These are phyloP conservation scores for Dasyurus viverrinus DNA, from an alignment of 2,113 vertebrate species.

Conservation along the genomic window DNA sequence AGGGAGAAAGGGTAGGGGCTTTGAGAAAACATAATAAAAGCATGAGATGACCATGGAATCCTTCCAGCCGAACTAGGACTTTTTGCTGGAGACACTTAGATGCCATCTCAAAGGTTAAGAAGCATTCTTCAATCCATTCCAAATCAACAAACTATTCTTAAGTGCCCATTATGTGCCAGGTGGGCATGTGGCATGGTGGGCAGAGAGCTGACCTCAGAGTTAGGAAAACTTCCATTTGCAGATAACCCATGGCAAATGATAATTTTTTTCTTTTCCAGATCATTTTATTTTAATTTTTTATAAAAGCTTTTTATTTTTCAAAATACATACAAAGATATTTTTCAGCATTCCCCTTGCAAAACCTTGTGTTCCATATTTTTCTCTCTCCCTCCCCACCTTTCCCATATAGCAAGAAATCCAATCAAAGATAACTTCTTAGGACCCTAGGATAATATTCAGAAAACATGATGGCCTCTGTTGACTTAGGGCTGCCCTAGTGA, in stretches of 20 bases:
- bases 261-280: no score
- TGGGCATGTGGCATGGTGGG: not conserved
- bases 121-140: not conserved
- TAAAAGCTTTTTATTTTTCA: no score
- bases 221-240: not conserved
- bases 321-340: no score
- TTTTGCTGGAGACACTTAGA: not conserved
- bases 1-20: not conserved
- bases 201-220: not conserved
- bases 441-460: not conserved
- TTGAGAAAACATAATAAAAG: not conserved
- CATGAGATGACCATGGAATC: not conserved
- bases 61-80: not conserved
- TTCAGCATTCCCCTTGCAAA: no score
- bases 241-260: not conserved
- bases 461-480: not conserved
- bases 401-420: no score
- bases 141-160: not conserved
- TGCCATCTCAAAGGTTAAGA: not conserved
- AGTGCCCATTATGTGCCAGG: not conserved
- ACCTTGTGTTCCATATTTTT: no score
- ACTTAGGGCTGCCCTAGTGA: not conserved
- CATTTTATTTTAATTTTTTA: no score
- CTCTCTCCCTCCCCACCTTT: no score
- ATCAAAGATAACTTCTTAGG: not conserved